Evolutionary conservation across 2,113 vertebrate species (phyloP), one percentile per base, ranked within the genome.

Genomic region (Prolemur simus): DNA sequence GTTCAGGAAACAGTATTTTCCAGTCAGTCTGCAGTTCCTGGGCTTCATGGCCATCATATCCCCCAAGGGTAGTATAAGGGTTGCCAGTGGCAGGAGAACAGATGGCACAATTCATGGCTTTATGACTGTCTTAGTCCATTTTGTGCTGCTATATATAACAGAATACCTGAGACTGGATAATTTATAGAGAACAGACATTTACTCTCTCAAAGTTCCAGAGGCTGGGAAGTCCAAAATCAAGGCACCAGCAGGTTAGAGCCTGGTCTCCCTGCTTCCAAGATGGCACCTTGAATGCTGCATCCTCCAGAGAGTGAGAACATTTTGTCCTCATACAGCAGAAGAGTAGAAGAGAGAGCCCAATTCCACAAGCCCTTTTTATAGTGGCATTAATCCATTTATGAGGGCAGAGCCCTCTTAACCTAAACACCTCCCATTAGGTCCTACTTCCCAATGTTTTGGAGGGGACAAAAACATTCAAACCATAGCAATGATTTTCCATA

Each of bases 21-120:
- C 8, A 81, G 6, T 71, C 29, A 56, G 27, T 6, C 63, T 95
- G 8, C 52, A 66, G 6, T n/a, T 84, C 56, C 64, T 69, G 39
- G 8, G 3, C 27, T 76, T 76, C 2, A 1, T 37, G 45, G 37
- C 42, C 21, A 68, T 25, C 1, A 0, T 21, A 14, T 18, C 27
- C 6, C 5, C 17, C 32, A 73, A 0, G 3, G 14, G 4, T 12
- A 13, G 9, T 8, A 29, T 29, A n/a, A 27, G 2, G 6, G 18
- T n/a, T 71, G 68, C 68, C 60, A 93, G 7, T n/a, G 21, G 47
- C 5, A 49, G 45, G 37, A 69, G 17, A 64, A 84, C 15, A 58
- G 49, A 86, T 0, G 58, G 60, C 54, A 4, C 6, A 66, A 23
- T n/a, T 2, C 7, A 25, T 10, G 21, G 1, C 23, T 84, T 89